Evolutionary conservation across 53 echinoderm and acorn worm genomes (phyloP), one percentile per base, ranked within the genome.

Genomic region (Stichopus horrens): DNA sequence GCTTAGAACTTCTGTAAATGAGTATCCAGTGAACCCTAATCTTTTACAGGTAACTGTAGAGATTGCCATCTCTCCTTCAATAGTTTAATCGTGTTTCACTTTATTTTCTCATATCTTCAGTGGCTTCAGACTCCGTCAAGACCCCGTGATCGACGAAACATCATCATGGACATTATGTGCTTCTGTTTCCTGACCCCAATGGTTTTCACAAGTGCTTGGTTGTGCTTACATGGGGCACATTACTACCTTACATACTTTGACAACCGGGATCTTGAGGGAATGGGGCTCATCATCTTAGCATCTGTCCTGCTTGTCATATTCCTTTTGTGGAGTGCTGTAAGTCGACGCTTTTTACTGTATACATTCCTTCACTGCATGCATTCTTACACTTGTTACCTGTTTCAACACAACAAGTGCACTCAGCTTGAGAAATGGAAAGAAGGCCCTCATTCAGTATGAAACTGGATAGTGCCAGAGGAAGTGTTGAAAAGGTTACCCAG

Each of bases 171-270:
- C 76, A 55, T 90, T 23, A 75, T 86, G 16, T 91, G 93, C 76
- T 89, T 91, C 67, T 52, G 89, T 11, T 73, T 95, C 51, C 88
- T 95, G 56, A 93, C 93, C 37, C 91, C 93, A 0, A 75, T 95
- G 80, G 95, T 93, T 23, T 75, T 87, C 18, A 86, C 88, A 11
- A 88, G 90, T 88, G 90, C 93, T 54, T 91, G 93, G 93, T 88
- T 95, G 58, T 95, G 95, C 76, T 78, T 95, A 22, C 93, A 91
- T 75, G 95, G 95, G 16, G 93, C 95, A 74, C 58, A 79, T 20
- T 93, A 95, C 81, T 91, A 93, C 78, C 77, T 93, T 18, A 75
- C 83, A 73, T 83, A 89, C 77, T 86, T 82, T 37, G 79, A 93
- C 58, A 88, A 88, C 74, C 88, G 91, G 20, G 88, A 84, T 66